phyloP scores from a whole-genome alignment of 2,797 vertebrate species.

The Xenentodon cancila region DNA sequence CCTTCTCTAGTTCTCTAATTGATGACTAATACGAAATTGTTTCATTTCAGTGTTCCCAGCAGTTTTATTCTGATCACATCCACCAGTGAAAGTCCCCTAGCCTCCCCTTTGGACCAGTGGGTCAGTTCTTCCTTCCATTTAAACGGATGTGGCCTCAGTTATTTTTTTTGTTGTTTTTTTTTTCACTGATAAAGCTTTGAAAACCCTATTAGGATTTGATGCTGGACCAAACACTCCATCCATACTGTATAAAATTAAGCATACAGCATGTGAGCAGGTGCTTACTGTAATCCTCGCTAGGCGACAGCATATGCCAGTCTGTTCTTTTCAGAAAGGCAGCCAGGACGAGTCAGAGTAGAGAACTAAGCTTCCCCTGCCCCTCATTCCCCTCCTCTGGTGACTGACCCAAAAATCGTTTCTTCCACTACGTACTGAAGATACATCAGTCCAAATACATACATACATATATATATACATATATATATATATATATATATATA shows the following conservation, averaged over 20 bases:
- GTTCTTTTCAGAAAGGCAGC: slow-evolving; percentile 64
- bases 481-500: too few relatives aligned
- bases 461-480: too few relatives aligned
- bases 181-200: slow-evolving; percentile 6
- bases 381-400: slow-evolving; percentile 34
- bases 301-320: slow-evolving; percentile 71
- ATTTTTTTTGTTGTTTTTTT: neutral
- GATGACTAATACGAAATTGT: neutral
- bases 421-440: slow-evolving; percentile 11
- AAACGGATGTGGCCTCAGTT: neutral
- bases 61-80: neutral
- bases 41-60: neutral
- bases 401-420: slow-evolving; percentile 59
- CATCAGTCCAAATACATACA: slow-evolving; percentile 1
- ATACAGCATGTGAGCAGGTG: slow-evolving; percentile 64
- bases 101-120: neutral
- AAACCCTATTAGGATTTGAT: slow-evolving; percentile 15
- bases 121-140: slow-evolving; percentile 6
- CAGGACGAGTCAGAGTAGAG: slow-evolving; percentile 56
- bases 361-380: slow-evolving; percentile 55
- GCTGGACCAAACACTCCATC: slow-evolving; percentile 27
- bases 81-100: slow-evolving; percentile 4
- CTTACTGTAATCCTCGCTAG: slow-evolving; percentile 70
- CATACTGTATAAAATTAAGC: slow-evolving; percentile 36
- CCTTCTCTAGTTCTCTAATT: too few relatives aligned